Conservation (phyloP, 92 coral and sea anemone genomes). For the Zoanthus sansibaricus region DNA sequence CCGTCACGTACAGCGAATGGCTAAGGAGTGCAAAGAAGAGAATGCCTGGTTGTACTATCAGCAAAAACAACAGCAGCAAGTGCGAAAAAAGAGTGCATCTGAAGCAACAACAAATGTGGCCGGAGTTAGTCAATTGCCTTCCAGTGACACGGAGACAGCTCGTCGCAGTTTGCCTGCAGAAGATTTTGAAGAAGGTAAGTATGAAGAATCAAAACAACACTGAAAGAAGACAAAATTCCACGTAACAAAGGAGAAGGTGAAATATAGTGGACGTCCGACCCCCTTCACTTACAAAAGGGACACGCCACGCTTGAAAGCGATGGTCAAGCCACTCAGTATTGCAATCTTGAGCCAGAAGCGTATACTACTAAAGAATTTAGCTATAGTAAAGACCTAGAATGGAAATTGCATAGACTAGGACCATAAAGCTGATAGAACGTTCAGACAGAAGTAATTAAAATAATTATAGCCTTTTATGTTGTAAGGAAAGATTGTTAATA, state of each 20-base stretch:
- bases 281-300: background rate
- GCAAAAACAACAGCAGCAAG: constrained; percentile 41
- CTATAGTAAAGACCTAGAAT: background rate
- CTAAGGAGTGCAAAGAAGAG: constrained; percentile 59
- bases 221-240: background rate
- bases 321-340: background rate
- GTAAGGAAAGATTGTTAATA: background rate
- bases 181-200: no score
- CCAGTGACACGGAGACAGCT: background rate
- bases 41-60: constrained; percentile 34
- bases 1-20: constrained; percentile 43
- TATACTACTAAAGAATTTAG: background rate
- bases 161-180: background rate
- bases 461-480: no score
- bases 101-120: background rate
- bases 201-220: background rate
- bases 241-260: background rate
- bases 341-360: background rate
- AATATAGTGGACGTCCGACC: background rate
- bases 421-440: background rate
- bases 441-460: background rate
- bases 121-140: background rate
- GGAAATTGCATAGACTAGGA: background rate
- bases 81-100: background rate
- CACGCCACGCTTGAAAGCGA: background rate